Evolutionary conservation across 2,888 invertebrate genomes (phyloP), one percentile per base, ranked within the genome.

Genomic region (Nycteola revayana): DNA sequence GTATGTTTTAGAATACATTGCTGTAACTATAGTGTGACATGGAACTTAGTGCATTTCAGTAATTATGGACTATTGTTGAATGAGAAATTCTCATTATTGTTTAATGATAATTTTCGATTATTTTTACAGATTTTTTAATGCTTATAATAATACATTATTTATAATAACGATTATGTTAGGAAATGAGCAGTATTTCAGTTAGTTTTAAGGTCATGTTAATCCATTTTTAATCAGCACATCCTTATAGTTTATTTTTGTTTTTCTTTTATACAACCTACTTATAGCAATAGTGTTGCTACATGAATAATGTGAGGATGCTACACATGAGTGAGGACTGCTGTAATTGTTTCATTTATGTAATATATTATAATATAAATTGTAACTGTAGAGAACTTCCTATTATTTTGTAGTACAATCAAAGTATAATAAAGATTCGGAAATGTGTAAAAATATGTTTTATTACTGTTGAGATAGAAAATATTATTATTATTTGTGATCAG

Each of bases 361-460:
- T 76, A 85, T 85, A 82, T 79, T 72, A 82, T 75, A 50, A 53
- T 14, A 14, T 14, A 14, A 53, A 57, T 49, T 76, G 73, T 85
- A 85, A 82, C 73, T 85, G 86, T 88, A 88, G 87, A 86, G 75
- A 87, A 76, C 82, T 86, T 88, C 87, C 87, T 88, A 88, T 88
- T 87, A 88, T 87, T 88, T 88, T 88, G 87, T 88, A 88, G 88
- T 87, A 88, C 85, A 88, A 88, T 86, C 79, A 75, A 82, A 80
- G 66, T 83, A 84, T 85, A 85, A 84, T 87, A 87, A 86, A 86
- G 66, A 79, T 79, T 82, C 72, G 58, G 68, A 87, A 83, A 84
- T 78, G 71, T 78, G 70, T 64, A 64, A 31, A n/a, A 36, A 33
- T 2, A 21, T 44, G 7, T 40, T 42, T 53, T 32, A 55, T 62